Evolutionary conservation across 2,888 invertebrate species (phyloP), one percentile per base, ranked within the genome.

Genomic region (Leptinotarsa rubiginosa): DNA sequence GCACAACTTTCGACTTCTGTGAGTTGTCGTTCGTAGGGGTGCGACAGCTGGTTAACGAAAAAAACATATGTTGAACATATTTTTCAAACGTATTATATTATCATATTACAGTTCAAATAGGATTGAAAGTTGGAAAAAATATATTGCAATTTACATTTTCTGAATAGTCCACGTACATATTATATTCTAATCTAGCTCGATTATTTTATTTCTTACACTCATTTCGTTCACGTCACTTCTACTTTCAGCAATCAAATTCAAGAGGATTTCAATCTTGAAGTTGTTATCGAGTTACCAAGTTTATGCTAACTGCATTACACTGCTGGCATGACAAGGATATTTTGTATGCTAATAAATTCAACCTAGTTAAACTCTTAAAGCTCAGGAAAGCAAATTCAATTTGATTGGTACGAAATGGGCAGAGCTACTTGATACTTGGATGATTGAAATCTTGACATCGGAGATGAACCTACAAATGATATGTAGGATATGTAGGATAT

Each of bases 271-370:
- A 70, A 70, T 68, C 64, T 59, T 66, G 47, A 64, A 74, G 74
- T 74, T 70, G 70, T 74, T 74, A 74, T 74, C 70, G 47, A 74
- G 67, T 74, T 74, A 65, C 70, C 62, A 41, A 70, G 67, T 70
- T 70, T 41, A 47, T 74, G 66, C 70, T 74, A 74, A 74, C 74
- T 25, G 68, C 50, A 70, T 74, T 69, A 74, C 69, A 52, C 47
- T 56, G 62, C 31, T 47, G 67, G 31, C 65, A 62, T 69, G 65
- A 73, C 65, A 64, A 18, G 67, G 47, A 65, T 62, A 69, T 74
- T 74, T 73, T 65, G 74, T 67, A 74, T 70, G 74, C 70, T 74
- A 74, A 74, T 74, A 70, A 70, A 74, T 74, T 74, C 70, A 74
- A 74, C 70, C 70, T 62, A 65, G 70, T 70, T 74, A 70, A 62